Conservation (phyloP, 2,797 vertebrate genomes). For the Mus minutoides region DNA sequence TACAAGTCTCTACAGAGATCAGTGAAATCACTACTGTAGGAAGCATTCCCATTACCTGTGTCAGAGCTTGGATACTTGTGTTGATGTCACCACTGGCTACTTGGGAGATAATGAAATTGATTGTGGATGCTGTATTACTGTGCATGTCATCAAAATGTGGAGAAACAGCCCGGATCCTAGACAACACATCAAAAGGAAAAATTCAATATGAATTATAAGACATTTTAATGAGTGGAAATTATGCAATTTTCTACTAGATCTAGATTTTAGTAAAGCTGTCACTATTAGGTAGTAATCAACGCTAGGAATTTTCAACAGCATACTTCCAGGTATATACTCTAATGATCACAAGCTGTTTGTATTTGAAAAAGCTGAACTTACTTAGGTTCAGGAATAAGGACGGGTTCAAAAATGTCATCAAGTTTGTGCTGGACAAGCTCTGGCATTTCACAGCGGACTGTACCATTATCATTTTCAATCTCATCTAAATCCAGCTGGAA, state of each 20-base stretch:
- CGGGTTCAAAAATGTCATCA: slow-evolving; percentile 97
- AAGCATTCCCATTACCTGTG: slow-evolving; percentile 90
- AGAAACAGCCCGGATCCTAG: slow-evolving; percentile 94
- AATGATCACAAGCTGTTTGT: background rate
- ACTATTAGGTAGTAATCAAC: background rate
- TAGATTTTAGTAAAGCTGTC: slow-evolving; percentile 28
- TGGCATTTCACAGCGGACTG: slow-evolving; percentile 94
- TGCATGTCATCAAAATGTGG: slow-evolving; percentile 98
- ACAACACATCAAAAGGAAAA: slow-evolving; percentile 68
- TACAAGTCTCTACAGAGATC: background rate
- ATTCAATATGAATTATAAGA: slow-evolving; percentile 46
- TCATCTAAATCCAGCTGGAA: slow-evolving; percentile 99
- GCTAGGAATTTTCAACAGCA: background rate
- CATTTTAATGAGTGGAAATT: background rate
- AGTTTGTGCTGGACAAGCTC: slow-evolving; percentile 98
- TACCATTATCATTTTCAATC: slow-evolving; percentile 95
- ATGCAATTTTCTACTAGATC: slow-evolving; percentile 16
- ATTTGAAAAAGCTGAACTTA: slow-evolving; percentile 84
- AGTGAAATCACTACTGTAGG: background rate
- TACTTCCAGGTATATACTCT: background rate
- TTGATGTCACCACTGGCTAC: slow-evolving; percentile 98
- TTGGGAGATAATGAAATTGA: slow-evolving; percentile 99
- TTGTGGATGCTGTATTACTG: slow-evolving; percentile 98
- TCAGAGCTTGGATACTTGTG: slow-evolving; percentile 98
- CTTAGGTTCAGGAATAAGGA: slow-evolving; percentile 97